Percentiles rank a stretch among this genome's conserved stretches.
phyloP scores from a whole-genome alignment of 2,797 vertebrate genomes.

The Rhinichthys osculus region DNA sequence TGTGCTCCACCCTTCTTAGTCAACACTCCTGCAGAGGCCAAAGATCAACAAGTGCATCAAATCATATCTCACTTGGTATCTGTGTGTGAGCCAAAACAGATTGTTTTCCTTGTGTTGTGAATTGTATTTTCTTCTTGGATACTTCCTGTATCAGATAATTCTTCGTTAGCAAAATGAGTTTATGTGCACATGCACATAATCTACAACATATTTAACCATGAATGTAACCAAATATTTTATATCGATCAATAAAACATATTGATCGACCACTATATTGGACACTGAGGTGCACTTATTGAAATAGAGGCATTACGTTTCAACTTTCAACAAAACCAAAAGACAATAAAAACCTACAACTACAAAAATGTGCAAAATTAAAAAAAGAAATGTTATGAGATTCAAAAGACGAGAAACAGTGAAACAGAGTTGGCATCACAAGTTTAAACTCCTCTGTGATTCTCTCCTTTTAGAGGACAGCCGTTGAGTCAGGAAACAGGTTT shows the following conservation, averaged over 20 bases:
- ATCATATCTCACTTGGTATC: background rate
- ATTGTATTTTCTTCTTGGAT: background rate
- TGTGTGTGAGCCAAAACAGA: background rate
- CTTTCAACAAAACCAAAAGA: background rate
- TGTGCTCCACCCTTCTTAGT: slow-evolving; percentile 54
- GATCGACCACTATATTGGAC: background rate
- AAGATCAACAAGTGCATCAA: slow-evolving; percentile 41
- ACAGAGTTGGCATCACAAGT: background rate
- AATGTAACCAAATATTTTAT: background rate
- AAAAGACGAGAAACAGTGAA: background rate
- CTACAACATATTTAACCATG: background rate
- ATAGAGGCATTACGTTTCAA: background rate
- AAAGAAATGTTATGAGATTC: background rate
- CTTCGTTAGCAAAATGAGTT: background rate
- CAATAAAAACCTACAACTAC: background rate
- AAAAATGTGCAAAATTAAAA: background rate
- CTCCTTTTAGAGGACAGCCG: slow-evolving; percentile 4
- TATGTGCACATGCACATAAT: background rate
- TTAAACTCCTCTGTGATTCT: slow-evolving; percentile 17
- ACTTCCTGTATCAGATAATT: background rate
- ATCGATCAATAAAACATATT: background rate
- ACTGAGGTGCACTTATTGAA: background rate
- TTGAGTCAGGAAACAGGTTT: slow-evolving; percentile 55
- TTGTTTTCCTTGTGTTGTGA: slow-evolving; percentile 8
- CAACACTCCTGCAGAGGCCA: slow-evolving; percentile 40